A percentile compares a stretch with the other conserved stretches of the same genome.
These are phyloP conservation scores for Pinna nobilis DNA, from an alignment of 1,140 invertebrate genomes.

Conservation along the genomic window DNA sequence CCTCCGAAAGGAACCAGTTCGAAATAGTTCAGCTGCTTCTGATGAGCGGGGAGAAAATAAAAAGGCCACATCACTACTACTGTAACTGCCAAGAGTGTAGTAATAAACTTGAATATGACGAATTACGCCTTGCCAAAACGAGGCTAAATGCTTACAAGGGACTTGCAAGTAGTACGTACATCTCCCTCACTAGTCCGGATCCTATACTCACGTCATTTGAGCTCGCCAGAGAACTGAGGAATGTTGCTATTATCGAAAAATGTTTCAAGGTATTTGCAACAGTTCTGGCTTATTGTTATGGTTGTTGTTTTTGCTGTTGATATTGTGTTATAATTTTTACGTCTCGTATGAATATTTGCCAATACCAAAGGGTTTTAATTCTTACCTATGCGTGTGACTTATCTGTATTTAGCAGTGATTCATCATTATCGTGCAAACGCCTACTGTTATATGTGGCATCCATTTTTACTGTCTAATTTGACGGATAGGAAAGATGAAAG, in stretches of 20 bases:
- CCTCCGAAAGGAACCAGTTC: conserved; percentile 72
- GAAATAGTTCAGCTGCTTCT: conserved; percentile 73
- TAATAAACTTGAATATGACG: conserved; percentile 72
- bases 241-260: conserved; percentile 72
- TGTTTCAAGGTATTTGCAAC: conserved; percentile 79
- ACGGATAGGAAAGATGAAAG: too few species aligned
- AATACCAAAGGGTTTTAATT: too few species aligned
- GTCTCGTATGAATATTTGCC: too few species aligned
- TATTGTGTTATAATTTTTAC: too few species aligned
- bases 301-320: too few species aligned
- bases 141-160: conserved; percentile 70
- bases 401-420: too few species aligned
- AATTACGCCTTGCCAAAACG: conserved; percentile 63
- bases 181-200: conserved; percentile 80
- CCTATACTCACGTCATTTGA: conserved; percentile 81
- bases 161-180: conserved; percentile 76
- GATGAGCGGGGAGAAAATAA: conserved; percentile 70
- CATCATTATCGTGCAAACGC: too few species aligned
- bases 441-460: too few species aligned
- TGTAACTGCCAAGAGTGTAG: conserved; percentile 79
- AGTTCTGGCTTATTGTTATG: too few species aligned
- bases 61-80: conserved; percentile 78
- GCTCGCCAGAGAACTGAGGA: conserved; percentile 77
- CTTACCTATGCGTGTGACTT: too few species aligned
- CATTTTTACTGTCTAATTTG: too few species aligned